Evolutionary conservation across 2,113 vertebrate species (phyloP).

Genomic region (Nyctereutes procyonoides): DNA sequence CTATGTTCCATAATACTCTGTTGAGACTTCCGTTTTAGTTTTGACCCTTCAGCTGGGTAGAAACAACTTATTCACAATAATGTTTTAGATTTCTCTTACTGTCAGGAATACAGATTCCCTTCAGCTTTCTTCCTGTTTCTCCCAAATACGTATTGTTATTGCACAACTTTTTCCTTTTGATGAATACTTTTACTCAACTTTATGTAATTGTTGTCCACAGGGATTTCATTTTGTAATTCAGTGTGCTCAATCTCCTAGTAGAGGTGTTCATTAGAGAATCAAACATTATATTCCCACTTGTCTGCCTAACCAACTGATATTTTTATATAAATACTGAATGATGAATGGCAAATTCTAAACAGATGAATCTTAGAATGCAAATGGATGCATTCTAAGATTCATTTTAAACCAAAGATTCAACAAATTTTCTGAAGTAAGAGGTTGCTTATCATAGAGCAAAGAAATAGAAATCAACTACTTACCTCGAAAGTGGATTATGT

Average conservation of each 20-base stretch:
- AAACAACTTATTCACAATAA: neutral
- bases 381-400: neutral
- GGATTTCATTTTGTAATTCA: neutral
- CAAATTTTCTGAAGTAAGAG: conserved; percentile 13
- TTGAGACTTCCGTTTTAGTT: neutral
- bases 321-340: neutral
- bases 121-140: neutral
- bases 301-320: neutral
- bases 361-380: neutral
- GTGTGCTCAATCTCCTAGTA: neutral
- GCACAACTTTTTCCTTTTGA: neutral
- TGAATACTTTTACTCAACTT: neutral
- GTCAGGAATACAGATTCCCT: neutral
- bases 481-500: conserved; percentile 10
- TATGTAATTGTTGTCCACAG: neutral
- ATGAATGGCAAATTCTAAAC: neutral
- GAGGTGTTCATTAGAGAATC: neutral
- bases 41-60: neutral
- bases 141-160: neutral
- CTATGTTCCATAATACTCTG: neutral
- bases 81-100: neutral
- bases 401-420: conserved; percentile 39
- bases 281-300: neutral
- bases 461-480: neutral
- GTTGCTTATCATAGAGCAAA: neutral